Evolutionary conservation across 2,113 vertebrate species (phyloP).

Genomic region (Tiliqua scincoides): DNA sequence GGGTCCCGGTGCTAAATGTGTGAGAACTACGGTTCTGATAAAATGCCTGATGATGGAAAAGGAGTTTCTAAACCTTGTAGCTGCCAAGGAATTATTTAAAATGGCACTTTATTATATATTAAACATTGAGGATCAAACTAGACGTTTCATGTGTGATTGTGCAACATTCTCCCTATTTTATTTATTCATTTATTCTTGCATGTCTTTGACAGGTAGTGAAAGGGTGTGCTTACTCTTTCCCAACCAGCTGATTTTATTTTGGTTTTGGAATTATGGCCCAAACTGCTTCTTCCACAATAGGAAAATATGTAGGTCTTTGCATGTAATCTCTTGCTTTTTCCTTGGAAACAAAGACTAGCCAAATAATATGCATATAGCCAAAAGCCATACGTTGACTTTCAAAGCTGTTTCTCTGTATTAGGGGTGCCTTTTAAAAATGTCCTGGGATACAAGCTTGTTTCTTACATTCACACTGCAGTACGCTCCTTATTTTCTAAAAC

Average conservation of each 20-base stretch:
- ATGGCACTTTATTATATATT: not conserved
- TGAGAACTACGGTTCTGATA: too few species aligned
- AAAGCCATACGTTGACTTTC: not conserved
- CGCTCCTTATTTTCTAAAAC: not conserved
- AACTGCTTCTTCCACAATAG: not conserved
- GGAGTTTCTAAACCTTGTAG: not conserved
- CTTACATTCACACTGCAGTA: not conserved
- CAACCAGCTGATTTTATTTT: not conserved
- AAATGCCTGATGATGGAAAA: not conserved
- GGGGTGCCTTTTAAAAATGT: not conserved
- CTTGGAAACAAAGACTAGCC: not conserved
- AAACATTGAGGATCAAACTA: not conserved
- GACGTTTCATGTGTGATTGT: not conserved
- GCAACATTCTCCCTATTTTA: not conserved
- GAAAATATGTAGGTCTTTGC: too few species aligned
- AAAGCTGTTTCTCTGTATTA: not conserved
- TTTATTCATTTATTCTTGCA: not conserved
- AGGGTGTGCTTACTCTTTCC: not conserved
- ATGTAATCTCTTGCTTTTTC: not conserved
- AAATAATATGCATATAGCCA: not conserved
- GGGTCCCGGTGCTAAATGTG: too few species aligned
- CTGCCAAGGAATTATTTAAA: not conserved
- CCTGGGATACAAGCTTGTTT: not conserved
- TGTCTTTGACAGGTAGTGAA: not conserved
- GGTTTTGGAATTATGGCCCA: not conserved